Evolutionary conservation across 1,140 invertebrate genomes (phyloP), one percentile per base, ranked within the genome.

Genomic region (Papilio aristodemus): DNA sequence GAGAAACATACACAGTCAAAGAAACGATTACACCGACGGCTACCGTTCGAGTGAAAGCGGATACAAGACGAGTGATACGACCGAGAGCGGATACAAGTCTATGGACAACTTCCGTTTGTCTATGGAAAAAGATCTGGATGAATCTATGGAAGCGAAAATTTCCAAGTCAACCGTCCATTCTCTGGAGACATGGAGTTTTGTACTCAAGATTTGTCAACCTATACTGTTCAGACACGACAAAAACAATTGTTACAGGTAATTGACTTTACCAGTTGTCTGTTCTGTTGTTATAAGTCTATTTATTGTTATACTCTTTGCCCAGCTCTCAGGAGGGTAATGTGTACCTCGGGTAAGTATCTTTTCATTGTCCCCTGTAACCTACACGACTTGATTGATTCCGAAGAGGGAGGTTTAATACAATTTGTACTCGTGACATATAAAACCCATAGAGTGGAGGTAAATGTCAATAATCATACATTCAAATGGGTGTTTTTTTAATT

Each of bases 201-300:
- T 91, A 1, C 54, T 91, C 13, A 90, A 90, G 67, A 89, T 91
- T 8, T 91, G 89, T 71, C 89, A 91, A 68, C 89, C 89, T 0
- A 72, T 91, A 38, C 60, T 91, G 25, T 91, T 91, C 67, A 80
- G 87, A 68, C 89, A 91, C 69, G 89, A 91, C 27, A 89, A 80
- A 62, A 85, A 85, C 46, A 88, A 86, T 71, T 91, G 89, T 70
- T 91, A 86, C 60, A 91, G 78, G 87, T 91, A 67, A 85, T 5
- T 22, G 0, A n/a, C 14, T n/a, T n/a, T 10, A 13, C 25, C 7
- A 32, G 6, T 14, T 41, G 41, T 9, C 3, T 37, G 10, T 62
- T 17, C 17, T 32, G 27, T 32, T 32, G 27, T 32, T 32, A 32
- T 32, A 32, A 32, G 27, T 32, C 6, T 32, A 32, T 32, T 3